Conservation (phyloP, 2,113 vertebrate genomes). For the Halcyon malimbica region DNA sequence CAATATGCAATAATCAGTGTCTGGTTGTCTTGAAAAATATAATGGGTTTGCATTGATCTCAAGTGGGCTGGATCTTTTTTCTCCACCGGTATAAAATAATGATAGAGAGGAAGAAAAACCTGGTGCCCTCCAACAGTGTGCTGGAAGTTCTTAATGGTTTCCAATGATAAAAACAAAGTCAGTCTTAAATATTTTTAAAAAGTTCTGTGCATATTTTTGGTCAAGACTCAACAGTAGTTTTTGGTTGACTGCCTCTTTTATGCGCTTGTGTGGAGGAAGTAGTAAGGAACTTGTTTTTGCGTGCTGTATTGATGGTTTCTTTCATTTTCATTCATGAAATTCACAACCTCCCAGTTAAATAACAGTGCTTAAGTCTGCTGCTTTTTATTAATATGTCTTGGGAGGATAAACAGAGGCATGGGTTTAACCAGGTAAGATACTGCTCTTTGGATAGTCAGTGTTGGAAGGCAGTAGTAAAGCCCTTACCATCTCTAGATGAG, state of each 20-base stretch:
- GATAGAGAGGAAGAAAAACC: neutral
- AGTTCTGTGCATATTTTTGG: neutral
- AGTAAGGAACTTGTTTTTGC: slow-evolving; percentile 34
- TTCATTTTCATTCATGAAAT: slow-evolving; percentile 47
- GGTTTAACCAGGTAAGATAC: slow-evolving; percentile 16
- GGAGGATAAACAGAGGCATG: neutral
- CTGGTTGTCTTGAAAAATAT: neutral
- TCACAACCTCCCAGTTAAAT: neutral
- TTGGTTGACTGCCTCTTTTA: neutral
- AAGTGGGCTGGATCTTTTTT: neutral
- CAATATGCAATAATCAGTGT: neutral
- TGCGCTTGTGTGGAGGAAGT: neutral
- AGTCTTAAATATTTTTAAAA: neutral
- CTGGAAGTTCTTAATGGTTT: neutral
- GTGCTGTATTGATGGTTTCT: slow-evolving; percentile 18
- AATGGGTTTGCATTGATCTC: neutral
- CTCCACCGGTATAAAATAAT: neutral
- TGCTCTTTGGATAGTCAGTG: neutral
- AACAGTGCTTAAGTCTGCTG: neutral
- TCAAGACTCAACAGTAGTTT: neutral
- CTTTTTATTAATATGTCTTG: slow-evolving; percentile 14
- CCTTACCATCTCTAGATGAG: neutral
- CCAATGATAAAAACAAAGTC: neutral
- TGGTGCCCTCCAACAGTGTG: neutral
- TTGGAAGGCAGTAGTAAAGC: neutral